Evolutionary conservation across 2,797 vertebrate genomes (phyloP).

Genomic region (Sebastes glaucus): DNA sequence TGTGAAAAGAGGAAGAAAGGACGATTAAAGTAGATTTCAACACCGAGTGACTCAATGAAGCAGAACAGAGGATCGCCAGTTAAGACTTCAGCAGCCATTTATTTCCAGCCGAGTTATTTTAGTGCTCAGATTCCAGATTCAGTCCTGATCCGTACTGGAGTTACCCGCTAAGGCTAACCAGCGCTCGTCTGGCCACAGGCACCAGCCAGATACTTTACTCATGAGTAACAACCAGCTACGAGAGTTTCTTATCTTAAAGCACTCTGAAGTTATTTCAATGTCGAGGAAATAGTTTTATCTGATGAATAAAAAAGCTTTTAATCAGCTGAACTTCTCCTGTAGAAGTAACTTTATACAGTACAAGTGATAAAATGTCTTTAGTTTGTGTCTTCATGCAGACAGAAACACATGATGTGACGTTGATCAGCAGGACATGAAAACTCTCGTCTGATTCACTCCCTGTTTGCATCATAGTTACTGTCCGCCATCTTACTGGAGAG

Average conservation of each 20-base stretch:
- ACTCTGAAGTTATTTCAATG: background rate
- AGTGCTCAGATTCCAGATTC: background rate
- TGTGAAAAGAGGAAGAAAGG: background rate
- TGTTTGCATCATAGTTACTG: too few species aligned
- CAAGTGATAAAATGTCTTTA: background rate
- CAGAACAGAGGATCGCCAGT: background rate
- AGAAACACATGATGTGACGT: background rate
- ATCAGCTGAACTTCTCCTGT: background rate
- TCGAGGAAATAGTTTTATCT: too few species aligned
- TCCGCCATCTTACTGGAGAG: too few species aligned
- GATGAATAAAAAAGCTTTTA: background rate
- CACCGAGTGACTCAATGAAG: conserved; percentile 17
- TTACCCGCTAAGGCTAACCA: background rate
- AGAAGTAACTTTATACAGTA: too few species aligned
- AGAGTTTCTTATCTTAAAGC: background rate
- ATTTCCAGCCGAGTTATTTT: conserved; percentile 36
- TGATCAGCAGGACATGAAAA: too few species aligned
- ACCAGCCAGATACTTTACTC: background rate
- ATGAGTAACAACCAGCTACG: background rate
- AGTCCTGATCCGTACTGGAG: background rate
- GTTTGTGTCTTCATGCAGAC: too few species aligned
- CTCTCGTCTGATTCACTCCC: too few species aligned
- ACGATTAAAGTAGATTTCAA: conserved; percentile 25
- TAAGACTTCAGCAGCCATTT: conserved; percentile 9
- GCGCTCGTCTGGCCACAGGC: background rate